Evolutionary conservation across 2,888 invertebrate species (phyloP), one percentile per base, ranked within the genome.

Genomic region (Drepanosiphum platanoidis): DNA sequence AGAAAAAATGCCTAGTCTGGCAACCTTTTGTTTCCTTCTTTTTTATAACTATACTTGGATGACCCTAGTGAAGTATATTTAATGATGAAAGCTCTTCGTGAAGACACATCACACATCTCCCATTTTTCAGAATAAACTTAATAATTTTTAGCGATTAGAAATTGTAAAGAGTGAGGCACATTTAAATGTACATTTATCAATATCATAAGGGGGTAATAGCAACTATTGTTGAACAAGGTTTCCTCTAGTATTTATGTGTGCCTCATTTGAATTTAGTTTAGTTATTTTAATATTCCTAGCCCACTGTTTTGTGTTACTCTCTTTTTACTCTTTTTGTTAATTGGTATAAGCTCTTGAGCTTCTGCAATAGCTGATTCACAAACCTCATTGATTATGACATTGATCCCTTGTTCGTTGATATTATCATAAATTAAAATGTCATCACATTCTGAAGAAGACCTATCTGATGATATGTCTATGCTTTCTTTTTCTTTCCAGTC

Each of bases 111-210:
- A n/a, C n/a, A n/a, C n/a, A 71, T 71, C 42, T 71, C 70, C 70
- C 71, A 71, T 71, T 71, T 15, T 42, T 27, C 42, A 71, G 39
- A 71, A 71, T n/a, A 71, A 42, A 71, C 42, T 71, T 71, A 71
- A 71, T 71, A 42, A 11, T n/a, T 71, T 42, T 71, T 39, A 71
- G 42, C 71, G 71, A 1, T 42, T n/a, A 71, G 71, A n/a, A 13
- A 71, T 39, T 71, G 71, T 42, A 15, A 71, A 71, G 39, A 42
- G n/a, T 42, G 71, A 15, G 39, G 71, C 36, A 71, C 71, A 71
- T 71, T 71, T 42, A 42, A 71, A 71, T 71, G 39, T 71, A 39
- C 71, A 71, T 71, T 42, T 71, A 71, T 71, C 71, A 42, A n/a
- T 15, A 71, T 42, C 71, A 42, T 39, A 71, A 71, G 71, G 71